These are phyloP conservation scores for Heliconius ismenius DNA, from an alignment of 2,888 invertebrate species.

Conservation along the genomic window DNA sequence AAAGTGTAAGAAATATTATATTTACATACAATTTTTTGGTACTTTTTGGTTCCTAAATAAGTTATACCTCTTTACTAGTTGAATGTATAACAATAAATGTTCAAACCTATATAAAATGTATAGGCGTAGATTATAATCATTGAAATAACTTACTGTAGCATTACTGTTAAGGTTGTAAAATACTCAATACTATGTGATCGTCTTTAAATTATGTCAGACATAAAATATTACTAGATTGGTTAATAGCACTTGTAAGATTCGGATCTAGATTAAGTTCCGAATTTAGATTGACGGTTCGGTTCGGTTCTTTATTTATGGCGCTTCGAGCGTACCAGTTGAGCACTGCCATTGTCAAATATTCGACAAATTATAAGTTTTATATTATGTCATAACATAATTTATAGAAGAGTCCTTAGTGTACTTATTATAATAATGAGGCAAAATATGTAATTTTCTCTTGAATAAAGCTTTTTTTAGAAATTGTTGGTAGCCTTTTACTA, in stretches of 20 bases:
- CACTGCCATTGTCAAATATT: neutral
- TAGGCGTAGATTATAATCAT: neutral
- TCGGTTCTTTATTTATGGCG: too few relatives aligned
- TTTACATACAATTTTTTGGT: too few relatives aligned
- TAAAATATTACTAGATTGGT: neutral
- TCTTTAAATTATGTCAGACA: conserved; percentile 4
- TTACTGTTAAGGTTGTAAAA: conserved; percentile 15
- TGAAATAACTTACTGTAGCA: neutral
- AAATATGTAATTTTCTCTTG: conserved; percentile 68
- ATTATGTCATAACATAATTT: neutral
- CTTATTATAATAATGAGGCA: conserved; percentile 33
- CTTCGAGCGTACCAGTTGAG: too few relatives aligned
- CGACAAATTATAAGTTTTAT: neutral
- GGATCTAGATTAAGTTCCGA: neutral
- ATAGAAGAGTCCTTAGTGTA: conserved; percentile 45
- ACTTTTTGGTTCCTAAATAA: neutral
- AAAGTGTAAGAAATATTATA: too few relatives aligned
- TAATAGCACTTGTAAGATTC: neutral
- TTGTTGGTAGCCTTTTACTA: neutral
- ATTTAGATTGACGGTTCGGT: neutral
- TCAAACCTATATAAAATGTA: neutral
- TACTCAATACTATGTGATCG: neutral
- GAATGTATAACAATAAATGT: neutral
- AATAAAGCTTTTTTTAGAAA: conserved; percentile 35
- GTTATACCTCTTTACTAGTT: neutral